Base-by-base conservation (phyloP, 1,140 invertebrate species). In the Antheraea mylitta region DNA sequence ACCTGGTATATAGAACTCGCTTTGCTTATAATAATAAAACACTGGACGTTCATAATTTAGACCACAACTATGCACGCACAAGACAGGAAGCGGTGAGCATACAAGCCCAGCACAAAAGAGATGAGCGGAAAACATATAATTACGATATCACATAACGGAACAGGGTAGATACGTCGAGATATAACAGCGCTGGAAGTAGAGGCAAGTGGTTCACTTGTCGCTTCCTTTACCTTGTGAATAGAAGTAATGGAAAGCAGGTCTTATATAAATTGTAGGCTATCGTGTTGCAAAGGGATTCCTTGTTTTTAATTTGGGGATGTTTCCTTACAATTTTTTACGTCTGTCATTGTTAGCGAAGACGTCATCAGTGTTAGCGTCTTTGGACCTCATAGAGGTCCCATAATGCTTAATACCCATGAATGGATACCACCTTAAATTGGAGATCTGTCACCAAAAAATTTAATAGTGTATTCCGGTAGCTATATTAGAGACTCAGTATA, bases 71-170 rank as follows among this genome's bases (percentile, higher is more conserved):
- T 53, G 45, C 45, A 53, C 45, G 45, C 45, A 53, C 45, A 79
- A 80, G 78, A 79, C 82, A 77, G 82, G 82, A 83, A 80, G 73
- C 77, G 58, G 67, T 58, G 71, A 72, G 74, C 69, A 74, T 71
- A 76, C 72, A 68, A 63, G 64, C 70, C 67, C 75, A 67, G 79
- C 65, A 80, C 86, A 86, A 83, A 86, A 86, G 78, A 79, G 85
- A 88, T 82, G 78, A 84, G 78, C 83, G 84, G 85, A 83, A 83
- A 87, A 90, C 87, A 90, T 90, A 88, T 87, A 90, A 90, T 90
- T 90, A 90, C 73, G 78, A 81, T 85, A 88, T 86, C 80, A 68
- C 66, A 74, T 81, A 82, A 79, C 84, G 80, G 81, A 82, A 82
- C 78, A 68, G 72, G 68, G 76, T 69, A 72, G 64, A 76, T 78